Evolutionary conservation across 2,797 vertebrate species (phyloP).

Genomic region (Semotilus atromaculatus): DNA sequence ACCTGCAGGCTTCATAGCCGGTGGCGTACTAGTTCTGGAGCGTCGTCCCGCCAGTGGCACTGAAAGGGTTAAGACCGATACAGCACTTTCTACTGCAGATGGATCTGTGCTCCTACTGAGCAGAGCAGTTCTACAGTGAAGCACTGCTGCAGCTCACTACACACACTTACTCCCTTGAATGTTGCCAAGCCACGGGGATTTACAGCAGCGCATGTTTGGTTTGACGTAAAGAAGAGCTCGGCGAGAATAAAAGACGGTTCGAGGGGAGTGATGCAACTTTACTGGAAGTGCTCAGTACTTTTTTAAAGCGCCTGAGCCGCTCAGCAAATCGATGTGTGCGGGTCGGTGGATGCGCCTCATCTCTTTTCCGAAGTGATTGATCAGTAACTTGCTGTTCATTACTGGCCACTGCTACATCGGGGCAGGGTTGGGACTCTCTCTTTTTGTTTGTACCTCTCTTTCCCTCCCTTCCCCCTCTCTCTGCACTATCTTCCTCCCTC

Average conservation of each 20-base stretch:
- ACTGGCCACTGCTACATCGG: neutral
- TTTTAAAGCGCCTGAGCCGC: slow-evolving; percentile 4
- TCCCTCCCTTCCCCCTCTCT: slow-evolving; percentile 22
- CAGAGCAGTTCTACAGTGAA: slow-evolving; percentile 78
- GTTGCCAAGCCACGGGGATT: slow-evolving; percentile 75
- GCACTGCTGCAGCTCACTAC: slow-evolving; percentile 78
- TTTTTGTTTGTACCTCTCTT: neutral
- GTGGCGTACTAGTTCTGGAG: neutral
- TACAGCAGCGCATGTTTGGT: slow-evolving; percentile 45
- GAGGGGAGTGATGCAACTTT: slow-evolving; percentile 14
- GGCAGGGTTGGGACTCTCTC: neutral
- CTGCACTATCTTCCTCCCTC: slow-evolving; percentile 41
- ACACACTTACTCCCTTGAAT: slow-evolving; percentile 28
- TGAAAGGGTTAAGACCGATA: slow-evolving; percentile 79
- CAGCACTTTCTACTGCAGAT: slow-evolving; percentile 85
- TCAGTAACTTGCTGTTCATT: neutral
- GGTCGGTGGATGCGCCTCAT: neutral
- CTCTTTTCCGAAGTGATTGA: slow-evolving; percentile 7
- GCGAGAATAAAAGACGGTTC: neutral
- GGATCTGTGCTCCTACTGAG: slow-evolving; percentile 78
- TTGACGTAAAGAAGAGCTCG: neutral
- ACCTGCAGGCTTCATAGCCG: slow-evolving; percentile 43
- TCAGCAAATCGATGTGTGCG: neutral
- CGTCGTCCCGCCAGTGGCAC: slow-evolving; percentile 51
- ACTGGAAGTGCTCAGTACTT: slow-evolving; percentile 13